These are phyloP conservation scores for Phrixothrix hirtus DNA, from an alignment of 2,888 invertebrate genomes.

Conservation along the genomic window DNA sequence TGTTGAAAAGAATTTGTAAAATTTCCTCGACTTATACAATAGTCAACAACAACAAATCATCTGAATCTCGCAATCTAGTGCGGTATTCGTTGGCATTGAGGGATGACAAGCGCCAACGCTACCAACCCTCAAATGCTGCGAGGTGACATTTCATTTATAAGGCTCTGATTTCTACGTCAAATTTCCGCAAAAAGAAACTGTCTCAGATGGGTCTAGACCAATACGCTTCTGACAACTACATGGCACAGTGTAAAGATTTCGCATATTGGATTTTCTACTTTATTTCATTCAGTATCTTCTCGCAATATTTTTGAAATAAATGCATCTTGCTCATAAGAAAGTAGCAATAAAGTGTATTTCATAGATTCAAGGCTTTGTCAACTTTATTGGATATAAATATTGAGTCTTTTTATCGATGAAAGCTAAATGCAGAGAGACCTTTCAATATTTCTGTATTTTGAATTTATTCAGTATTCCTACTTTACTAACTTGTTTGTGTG, in stretches of 20 bases:
- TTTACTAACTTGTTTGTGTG: conserved; percentile 5
- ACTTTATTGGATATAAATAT: conserved; percentile 16
- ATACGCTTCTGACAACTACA: conserved; percentile 39
- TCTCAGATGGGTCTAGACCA: conserved; percentile 36
- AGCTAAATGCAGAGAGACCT: background rate
- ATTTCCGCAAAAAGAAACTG: conserved; percentile 39
- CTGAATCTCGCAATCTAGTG: conserved; percentile 26
- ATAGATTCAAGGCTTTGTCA: conserved; percentile 6
- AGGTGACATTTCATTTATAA: conserved; percentile 43
- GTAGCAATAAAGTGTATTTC: conserved; percentile 11
- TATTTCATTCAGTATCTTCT: conserved; percentile 19
- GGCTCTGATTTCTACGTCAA: conserved; percentile 41
- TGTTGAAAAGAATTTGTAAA: background rate
- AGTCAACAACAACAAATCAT: conserved; percentile 31
- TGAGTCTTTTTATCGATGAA: conserved; percentile 9
- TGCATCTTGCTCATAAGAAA: conserved; percentile 12
- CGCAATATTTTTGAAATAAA: conserved; percentile 17
- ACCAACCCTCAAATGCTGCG: conserved; percentile 29
- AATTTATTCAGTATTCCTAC: too few relatives aligned
- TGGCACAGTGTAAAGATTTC: conserved; percentile 33
- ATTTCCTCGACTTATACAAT: conserved; percentile 12
- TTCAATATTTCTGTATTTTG: conserved; percentile 8
- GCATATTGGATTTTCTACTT: conserved; percentile 37
- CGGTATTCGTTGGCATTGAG: conserved; percentile 29
- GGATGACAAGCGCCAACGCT: conserved; percentile 30